phyloP scores from a whole-genome alignment of 2,888 invertebrate species.

The Cryptophagus acutangulus region DNA sequence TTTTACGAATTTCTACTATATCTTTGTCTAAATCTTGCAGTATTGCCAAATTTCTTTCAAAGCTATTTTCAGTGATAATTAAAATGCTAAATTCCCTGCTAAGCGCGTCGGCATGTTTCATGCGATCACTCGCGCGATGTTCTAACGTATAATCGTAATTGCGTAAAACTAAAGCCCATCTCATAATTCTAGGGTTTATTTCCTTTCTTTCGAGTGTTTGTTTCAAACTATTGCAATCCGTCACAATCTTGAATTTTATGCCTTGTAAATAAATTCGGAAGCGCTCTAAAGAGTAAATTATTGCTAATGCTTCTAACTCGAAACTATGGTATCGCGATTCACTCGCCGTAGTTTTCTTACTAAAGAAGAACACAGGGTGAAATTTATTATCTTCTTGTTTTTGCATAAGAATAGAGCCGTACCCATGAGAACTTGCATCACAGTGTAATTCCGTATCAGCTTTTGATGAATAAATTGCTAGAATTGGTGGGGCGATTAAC shows the following conservation, averaged over 20 bases:
- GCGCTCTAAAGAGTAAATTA: conserved; percentile 28
- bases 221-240: conserved; percentile 32
- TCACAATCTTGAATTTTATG: conserved; percentile 31
- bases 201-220: conserved; percentile 32
- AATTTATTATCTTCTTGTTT: conserved; percentile 29
- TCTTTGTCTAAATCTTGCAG: conserved; percentile 21
- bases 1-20: conserved; percentile 10
- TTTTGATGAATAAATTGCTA: conserved; percentile 33
- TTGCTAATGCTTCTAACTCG: conserved; percentile 34
- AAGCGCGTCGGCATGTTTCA: conserved; percentile 35
- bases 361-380: conserved; percentile 37
- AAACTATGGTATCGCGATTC: conserved; percentile 38
- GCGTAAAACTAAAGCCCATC: conserved; percentile 31
- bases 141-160: conserved; percentile 25
- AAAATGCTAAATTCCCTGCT: conserved; percentile 27
- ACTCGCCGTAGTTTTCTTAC: conserved; percentile 29
- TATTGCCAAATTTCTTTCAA: conserved; percentile 24
- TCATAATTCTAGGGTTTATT: conserved; percentile 31
- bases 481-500: too few species aligned
- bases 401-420: conserved; percentile 36
- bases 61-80: conserved; percentile 24
- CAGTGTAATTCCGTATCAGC: conserved; percentile 37
- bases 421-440: conserved; percentile 35
- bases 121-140: conserved; percentile 21
- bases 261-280: conserved; percentile 34